Evolutionary conservation across 2,888 invertebrate species (phyloP).

Genomic region (Andrena camellia): DNA sequence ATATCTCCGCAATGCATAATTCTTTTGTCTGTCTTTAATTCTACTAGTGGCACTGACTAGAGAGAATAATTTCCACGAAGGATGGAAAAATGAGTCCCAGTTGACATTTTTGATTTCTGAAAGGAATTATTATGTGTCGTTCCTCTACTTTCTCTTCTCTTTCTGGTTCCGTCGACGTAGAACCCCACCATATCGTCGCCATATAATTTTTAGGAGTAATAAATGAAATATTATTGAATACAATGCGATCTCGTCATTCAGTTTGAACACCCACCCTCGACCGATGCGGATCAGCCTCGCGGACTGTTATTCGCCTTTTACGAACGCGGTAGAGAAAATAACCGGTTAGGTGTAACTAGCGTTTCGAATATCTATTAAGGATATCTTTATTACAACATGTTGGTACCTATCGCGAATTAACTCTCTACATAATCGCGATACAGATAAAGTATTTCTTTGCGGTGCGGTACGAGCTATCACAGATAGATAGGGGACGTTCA

Average conservation of each 20-base stretch:
- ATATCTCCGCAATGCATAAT: no score
- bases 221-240: slow-evolving; percentile 79
- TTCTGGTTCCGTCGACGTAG: slow-evolving; percentile 63
- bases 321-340: background rate
- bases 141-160: slow-evolving; percentile 13
- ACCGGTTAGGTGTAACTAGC: background rate
- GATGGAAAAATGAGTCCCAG: background rate
- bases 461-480: background rate
- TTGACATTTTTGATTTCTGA: no score
- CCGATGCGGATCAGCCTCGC: background rate
- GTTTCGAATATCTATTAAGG: background rate
- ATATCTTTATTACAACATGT: background rate
- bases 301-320: background rate
- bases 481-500: background rate
- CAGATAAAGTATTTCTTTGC: background rate
- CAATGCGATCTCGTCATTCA: slow-evolving; percentile 44
- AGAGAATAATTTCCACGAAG: background rate
- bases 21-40: no score
- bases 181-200: slow-evolving; percentile 77
- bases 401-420: background rate
- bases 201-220: slow-evolving; percentile 80
- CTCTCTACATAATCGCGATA: background rate
- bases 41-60: no score
- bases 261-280: slow-evolving; percentile 8
- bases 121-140: no score